These are phyloP conservation scores for Volucella inflata DNA, from an alignment of 2,888 invertebrate species.

Conservation along the genomic window DNA sequence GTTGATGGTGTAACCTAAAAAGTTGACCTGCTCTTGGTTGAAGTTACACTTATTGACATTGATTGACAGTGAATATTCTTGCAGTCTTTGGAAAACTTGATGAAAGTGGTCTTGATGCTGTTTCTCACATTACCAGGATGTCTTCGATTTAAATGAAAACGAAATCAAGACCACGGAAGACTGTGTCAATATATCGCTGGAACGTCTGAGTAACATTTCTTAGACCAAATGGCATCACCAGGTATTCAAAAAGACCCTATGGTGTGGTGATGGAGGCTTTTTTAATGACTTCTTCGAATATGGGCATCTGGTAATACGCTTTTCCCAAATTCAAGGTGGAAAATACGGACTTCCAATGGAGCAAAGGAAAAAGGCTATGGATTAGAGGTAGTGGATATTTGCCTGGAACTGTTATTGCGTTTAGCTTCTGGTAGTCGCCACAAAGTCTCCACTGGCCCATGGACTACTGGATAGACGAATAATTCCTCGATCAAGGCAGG, in stretches of 20 bases:
- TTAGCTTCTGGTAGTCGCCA: no score
- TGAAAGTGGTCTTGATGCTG: no score
- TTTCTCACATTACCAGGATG: neutral
- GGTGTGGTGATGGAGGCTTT: slow-evolving; percentile 78
- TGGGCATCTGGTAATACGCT: no score
- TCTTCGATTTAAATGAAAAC: slow-evolving; percentile 61
- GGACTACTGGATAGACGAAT: slow-evolving; percentile 10
- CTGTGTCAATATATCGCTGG: slow-evolving; percentile 79
- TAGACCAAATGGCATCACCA: slow-evolving; percentile 79
- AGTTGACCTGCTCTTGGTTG: no score
- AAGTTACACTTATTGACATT: no score
- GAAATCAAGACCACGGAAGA: slow-evolving; percentile 75
- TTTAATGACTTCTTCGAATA: slow-evolving; percentile 18
- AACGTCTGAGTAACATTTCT: slow-evolving; percentile 80
- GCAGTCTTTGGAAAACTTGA: no score
- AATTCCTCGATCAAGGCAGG: no score
- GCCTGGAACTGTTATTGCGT: no score
- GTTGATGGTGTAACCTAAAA: neutral
- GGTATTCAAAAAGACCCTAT: slow-evolving; percentile 80
- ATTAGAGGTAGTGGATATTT: no score
- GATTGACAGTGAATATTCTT: no score
- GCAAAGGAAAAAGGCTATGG: neutral
- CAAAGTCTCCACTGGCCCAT: neutral
- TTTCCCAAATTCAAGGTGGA: no score
- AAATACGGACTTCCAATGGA: slow-evolving; percentile 7